Evolutionary conservation across 2,113 vertebrate species (phyloP).

Genomic region (Poicephalus gulielmi): DNA sequence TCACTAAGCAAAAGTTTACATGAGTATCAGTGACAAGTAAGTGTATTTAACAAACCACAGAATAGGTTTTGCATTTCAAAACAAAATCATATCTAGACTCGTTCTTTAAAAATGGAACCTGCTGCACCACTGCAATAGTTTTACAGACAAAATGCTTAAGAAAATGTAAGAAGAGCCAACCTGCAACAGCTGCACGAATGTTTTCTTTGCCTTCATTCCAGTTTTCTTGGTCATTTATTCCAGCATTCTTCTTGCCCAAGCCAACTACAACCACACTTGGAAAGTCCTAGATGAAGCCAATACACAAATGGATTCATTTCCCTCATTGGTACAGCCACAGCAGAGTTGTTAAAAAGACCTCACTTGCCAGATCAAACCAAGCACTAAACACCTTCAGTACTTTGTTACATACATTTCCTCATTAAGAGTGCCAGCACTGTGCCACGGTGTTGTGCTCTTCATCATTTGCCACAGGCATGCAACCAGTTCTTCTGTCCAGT

Average conservation of each 20-base stretch:
- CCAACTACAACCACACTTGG: constrained; percentile 88
- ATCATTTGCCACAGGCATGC: not conserved
- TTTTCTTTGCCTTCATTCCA: constrained; percentile 92
- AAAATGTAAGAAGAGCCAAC: constrained; percentile 57
- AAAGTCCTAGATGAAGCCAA: constrained; percentile 82
- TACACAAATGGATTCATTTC: not conserved
- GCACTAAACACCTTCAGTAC: not conserved
- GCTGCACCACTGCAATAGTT: not conserved
- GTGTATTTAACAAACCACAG: not conserved
- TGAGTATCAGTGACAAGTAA: not conserved
- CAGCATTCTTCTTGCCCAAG: constrained; percentile 81
- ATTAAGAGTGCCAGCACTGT: not conserved
- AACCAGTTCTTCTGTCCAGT: not conserved
- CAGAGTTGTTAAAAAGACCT: not conserved
- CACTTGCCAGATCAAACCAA: not conserved
- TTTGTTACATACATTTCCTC: not conserved
- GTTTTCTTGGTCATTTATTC: constrained; percentile 85
- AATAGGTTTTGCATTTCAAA: not conserved
- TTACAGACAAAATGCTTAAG: not conserved
- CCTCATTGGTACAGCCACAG: not conserved
- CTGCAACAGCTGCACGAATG: constrained; percentile 87
- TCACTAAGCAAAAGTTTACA: not conserved
- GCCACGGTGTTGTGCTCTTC: not conserved
- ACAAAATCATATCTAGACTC: not conserved
- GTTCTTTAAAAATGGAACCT: not conserved